Conservation (phyloP, 2,113 vertebrate species). For the Crotophaga sulcirostris region DNA sequence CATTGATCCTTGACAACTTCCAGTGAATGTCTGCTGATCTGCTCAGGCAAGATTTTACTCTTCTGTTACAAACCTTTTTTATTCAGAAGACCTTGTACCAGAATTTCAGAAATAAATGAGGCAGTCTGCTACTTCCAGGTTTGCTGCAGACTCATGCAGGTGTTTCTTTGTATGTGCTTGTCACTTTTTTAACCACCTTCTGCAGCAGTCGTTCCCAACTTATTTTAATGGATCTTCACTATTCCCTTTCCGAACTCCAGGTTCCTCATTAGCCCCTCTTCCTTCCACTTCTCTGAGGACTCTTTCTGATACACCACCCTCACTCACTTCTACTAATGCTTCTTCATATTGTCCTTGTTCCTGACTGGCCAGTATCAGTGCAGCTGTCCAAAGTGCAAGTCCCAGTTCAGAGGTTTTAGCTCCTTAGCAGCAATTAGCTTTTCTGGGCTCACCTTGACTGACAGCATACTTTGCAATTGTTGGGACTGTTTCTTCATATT, state of each 20-base stretch:
- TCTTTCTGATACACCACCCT: neutral
- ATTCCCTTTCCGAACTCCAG: neutral
- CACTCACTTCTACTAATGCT: accelerated
- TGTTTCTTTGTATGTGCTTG: neutral
- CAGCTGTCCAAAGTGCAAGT: neutral
- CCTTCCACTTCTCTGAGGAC: neutral
- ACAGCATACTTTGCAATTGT: neutral
- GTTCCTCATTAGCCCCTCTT: neutral
- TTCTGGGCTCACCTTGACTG: neutral
- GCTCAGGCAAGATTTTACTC: neutral
- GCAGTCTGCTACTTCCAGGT: neutral
- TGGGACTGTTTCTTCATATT: neutral
- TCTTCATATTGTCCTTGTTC: neutral
- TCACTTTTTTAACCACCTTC: neutral
- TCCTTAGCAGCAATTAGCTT: neutral
- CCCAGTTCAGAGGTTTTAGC: neutral
- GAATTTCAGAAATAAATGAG: neutral
- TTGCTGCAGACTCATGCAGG: neutral
- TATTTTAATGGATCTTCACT: neutral
- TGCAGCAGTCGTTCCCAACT: neutral
- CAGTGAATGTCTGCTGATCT: neutral
- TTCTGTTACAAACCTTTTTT: neutral
- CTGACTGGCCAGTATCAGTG: neutral
- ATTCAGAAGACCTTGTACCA: neutral
- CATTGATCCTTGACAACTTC: neutral